Base-by-base conservation (phyloP, 1,140 invertebrate species). In the Chelonus insularis region DNA sequence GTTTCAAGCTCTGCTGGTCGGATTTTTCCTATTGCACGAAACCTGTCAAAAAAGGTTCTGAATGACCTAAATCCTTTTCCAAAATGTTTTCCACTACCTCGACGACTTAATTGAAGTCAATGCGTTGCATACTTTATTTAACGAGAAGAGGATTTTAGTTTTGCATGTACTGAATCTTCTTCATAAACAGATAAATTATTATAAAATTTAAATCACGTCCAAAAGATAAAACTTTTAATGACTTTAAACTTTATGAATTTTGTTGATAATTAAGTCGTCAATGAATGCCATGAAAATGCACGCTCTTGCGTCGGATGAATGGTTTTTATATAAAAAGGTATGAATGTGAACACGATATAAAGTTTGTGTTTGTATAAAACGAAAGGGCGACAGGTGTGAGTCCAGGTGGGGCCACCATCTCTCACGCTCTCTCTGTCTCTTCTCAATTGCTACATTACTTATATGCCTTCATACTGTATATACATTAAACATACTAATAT, bases 331-430 rank as follows among this genome's bases (percentile, higher is more conserved):
- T 21, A 21, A 39, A 21, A 37, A 16, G 36, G 57, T 50, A 60
- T 60, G 47, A 50, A 34, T 60, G 57, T 41, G 48, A 34, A 47
- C 1, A 41, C 9, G 12, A 25, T 23, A n/a, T 18, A 39, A 43
- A 21, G 14, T 57, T 43, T 25, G 18, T 57, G 23, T 36, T 14
- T 56, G 50, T n/a, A 34, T 12, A 57, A 52, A 66, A 69, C 70
- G 23, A 21, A 39, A 16, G 72, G 77, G 77, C 72, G 78, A 75
- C 78, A 74, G 72, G 72, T 58, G 68, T 66, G 67, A 63, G 71
- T 76, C 70, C 68, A 72, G 67, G 76, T 74, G 72, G 72, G 78
- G 77, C 72, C 75, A 79, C 55, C 66, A 75, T 76, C 72, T 77
- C 71, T 77, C 71, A 78, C 74, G 14, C 75, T 78, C 73, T 65